Base-by-base conservation (phyloP, 2,113 vertebrate genomes). In the Ophthalmolycus amberensis region DNA sequence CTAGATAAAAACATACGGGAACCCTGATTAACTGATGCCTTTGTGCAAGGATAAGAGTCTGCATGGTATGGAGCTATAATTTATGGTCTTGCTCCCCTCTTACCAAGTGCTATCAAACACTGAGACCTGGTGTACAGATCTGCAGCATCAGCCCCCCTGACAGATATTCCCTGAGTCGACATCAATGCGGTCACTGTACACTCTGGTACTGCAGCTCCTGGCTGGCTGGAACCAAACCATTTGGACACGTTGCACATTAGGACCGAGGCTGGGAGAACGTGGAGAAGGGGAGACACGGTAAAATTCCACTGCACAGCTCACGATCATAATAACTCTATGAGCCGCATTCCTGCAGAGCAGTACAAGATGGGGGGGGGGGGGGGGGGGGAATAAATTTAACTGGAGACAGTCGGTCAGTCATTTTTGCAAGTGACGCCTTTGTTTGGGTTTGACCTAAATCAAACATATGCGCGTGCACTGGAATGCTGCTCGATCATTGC, bases 181-280 rank as follows among this genome's bases (percentile, higher is more conserved):
- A 86, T 88, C 63, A 82, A 73, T 76, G 65, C 40, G 10, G 84
- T 77, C 54, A 70, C 77, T 90, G 62, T 78, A 69, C 25, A 6
- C 79, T 79, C 25, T 56, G 48, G 42, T 54, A 56, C 25, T 70
- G 65, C 81, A 38, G 77, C 88, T 89, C 63, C 83, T 83, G 54
- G 76, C 75, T 84, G 0, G 15, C 85, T 91, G 87, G 89, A 90
- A 90, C 87, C 85, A 84, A 90, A 93, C 76, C 62, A 78, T 82
- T 86, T 92, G 92, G 91, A 94, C 94, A 94, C 89, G 90, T 93
- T 90, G 92, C 94, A 94, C 87, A 83, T 82, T 63, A 80, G 67
- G 72, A 83, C 70, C 42, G 84, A 74, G 69, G 83, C 89, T 83
- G 85, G 73, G 89, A 86, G 88, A 54, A 69, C 77, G 85, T 77